Base-by-base conservation (phyloP, 2,888 invertebrate genomes). In the Rhamnusium bicolor region DNA sequence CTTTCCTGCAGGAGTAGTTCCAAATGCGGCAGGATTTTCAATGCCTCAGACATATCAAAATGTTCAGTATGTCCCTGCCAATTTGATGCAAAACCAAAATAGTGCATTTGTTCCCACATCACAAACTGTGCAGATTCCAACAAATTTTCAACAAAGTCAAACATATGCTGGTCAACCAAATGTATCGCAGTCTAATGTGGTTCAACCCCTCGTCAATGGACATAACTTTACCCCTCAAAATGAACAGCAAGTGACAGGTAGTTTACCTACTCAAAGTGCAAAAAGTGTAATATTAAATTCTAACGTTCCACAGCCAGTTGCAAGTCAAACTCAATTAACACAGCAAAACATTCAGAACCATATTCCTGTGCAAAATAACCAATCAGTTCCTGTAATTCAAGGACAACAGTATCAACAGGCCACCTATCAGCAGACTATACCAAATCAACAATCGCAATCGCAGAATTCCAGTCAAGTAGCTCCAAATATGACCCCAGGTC, bases 61-160 rank as follows among this genome's bases (percentile, higher is more conserved):
- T 71, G 82, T 88, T 46, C 88, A 87, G 72, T 88, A 87, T 74
- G 86, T 87, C n/a, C 87, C 86, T 8, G 82, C 86, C 46, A 85
- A 86, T 73, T 78, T 86, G 71, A 80, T 87, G n/a, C 87, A 84
- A 69, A 85, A 86, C 71, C 86, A 85, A 73, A 84, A 81, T 72
- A 87, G 87, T 75, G 87, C 87, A 1, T 88, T 88, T 77, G 87
- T 87, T 10, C 86, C 88, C 16, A 87, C 87, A 18, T 85, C 86
- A n/a, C 87, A 87, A 77, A 82, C 82, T 12, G 81, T 86, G 29
- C 85, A 84, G 69, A 72, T 85, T 27, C 83, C 83, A 1, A 76
- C 81, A 24, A 85, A 84, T 73, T 87, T 87, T 74, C 88, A 87
- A 75, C 88, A 87, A 69, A 86, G 86, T 61, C 88, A 88, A 75